Base-by-base conservation (phyloP, 2,113 vertebrate genomes). In the Pterocles burchelli region DNA sequence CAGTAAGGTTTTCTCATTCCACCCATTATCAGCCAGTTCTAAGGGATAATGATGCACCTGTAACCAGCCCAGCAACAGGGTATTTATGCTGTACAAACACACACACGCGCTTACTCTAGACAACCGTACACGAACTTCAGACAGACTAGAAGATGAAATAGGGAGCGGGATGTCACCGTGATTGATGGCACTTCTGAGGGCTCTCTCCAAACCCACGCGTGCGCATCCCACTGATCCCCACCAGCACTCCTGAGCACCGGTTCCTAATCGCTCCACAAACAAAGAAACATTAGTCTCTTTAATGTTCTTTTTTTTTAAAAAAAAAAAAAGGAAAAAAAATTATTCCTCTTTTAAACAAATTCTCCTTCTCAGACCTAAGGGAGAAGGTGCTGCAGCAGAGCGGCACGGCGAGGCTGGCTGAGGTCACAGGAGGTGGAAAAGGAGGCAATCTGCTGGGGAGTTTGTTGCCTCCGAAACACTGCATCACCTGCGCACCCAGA, bases 331-430 rank as follows among this genome's bases (percentile, higher is more conserved):
- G 14, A 6, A 21, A 31, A 5, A 8, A 43, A 22, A 33, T 5
- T 10, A 68, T 17, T 41, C 65, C 29, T 71, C 24, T 59, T 49
- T 16, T 36, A 52, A 79, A 59, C 17, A 31, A 55, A 57, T 3
- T 6, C 31, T 82, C 43, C 67, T 51, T 73, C 48, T 34, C 65
- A 51, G 63, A 66, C 33, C 75, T 24, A 10, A 76, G 36, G 84
- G 73, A 58, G 88, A 74, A 43, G 55, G 51, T 14, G 82, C 82
- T 1, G 15, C 3, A 19, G 72, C 65, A 38, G 75, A 49, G 74
- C 1, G 0, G 48, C 19, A 3, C 0, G 4, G 63, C 1, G 20
- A n/a, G 41, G 71, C 28, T 74, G 2, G 2, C 63, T 48, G 36
- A 17, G 76, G 45, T 34, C 85, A 31, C 88, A 16, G 7, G 33